A percentile compares a stretch with the other conserved stretches of the same genome.
Evolutionary conservation across 2,797 vertebrate species (phyloP).

Genomic region (Fistularia commersonii): DNA sequence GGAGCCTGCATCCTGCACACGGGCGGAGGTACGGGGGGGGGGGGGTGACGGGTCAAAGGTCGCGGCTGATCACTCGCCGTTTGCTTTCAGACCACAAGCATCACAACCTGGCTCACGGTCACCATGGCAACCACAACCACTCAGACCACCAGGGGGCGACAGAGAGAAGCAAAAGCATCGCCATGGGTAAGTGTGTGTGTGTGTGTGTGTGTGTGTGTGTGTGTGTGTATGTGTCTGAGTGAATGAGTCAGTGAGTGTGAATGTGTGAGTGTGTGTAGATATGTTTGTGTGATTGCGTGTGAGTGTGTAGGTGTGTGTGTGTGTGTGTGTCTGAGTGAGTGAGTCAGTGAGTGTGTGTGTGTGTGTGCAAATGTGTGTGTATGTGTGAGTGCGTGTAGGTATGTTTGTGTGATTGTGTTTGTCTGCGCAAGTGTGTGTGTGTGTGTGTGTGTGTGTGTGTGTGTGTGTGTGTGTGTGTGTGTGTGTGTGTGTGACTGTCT

Average conservation of each 20-base stretch:
- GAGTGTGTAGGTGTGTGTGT: too few species aligned
- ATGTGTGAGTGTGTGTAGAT: too few species aligned
- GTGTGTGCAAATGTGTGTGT: too few species aligned
- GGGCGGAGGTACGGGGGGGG: conserved; percentile 15
- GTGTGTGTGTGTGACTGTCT: too few species aligned
- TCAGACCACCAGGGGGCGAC: conserved; percentile 10
- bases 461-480: too few species aligned
- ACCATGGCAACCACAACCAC: conserved; percentile 46
- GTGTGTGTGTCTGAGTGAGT: too few species aligned
- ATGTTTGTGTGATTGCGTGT: too few species aligned
- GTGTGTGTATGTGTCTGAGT: too few species aligned
- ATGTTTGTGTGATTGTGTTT: conserved; percentile 15
- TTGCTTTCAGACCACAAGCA: conserved; percentile 41
- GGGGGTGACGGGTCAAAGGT: neutral
- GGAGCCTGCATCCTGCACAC: conserved; percentile 82
- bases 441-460: too few species aligned
- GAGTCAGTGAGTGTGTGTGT: too few species aligned
- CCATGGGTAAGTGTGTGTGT: conserved; percentile 38
- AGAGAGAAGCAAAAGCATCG: conserved; percentile 35
- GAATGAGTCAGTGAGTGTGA: too few species aligned
- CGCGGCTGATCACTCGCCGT: neutral
- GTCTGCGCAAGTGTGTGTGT: too few species aligned
- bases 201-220: conserved; percentile 15
- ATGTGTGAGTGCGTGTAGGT: conserved; percentile 9
- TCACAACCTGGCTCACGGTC: conserved; percentile 38